Evolutionary conservation across 2,113 vertebrate species (phyloP).

Genomic region (Dinomys branickii): DNA sequence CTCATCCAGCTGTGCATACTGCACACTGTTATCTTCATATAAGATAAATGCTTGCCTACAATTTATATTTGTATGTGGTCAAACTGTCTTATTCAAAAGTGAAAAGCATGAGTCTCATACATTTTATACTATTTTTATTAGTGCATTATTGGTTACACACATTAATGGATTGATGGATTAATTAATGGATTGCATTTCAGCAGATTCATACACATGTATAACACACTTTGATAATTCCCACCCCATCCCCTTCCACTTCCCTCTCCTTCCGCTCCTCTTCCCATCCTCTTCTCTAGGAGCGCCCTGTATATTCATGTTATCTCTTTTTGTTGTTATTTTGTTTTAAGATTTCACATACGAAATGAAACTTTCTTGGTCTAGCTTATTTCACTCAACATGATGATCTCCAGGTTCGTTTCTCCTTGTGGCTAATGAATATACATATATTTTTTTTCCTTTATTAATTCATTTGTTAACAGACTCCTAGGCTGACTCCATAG

Average conservation of each 20-base stretch:
- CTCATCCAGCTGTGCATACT: constrained; percentile 29
- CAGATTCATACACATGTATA: not conserved
- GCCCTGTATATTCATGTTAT: not conserved
- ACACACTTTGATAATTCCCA: not conserved
- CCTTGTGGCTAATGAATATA: not conserved
- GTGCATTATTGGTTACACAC: not conserved
- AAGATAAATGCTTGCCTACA: constrained; percentile 57
- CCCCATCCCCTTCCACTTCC: not conserved
- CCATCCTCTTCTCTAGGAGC: not conserved
- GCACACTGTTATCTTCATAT: constrained; percentile 27
- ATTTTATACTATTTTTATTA: not conserved
- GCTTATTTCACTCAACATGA: not conserved
- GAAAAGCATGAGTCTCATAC: constrained; percentile 28
- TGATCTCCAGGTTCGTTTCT: not conserved
- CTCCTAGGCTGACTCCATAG: not conserved
- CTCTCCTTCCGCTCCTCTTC: not conserved
- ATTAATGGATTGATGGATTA: not conserved
- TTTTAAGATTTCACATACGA: not conserved
- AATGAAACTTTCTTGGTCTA: not conserved
- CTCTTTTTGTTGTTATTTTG: not conserved
- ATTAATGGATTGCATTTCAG: not conserved
- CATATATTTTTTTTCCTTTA: not conserved
- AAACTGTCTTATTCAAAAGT: constrained; percentile 57
- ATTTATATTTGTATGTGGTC: constrained; percentile 61
- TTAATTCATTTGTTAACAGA: not conserved